phyloP scores from a whole-genome alignment of 2,888 invertebrate species.

The Gryllus longicercus region DNA sequence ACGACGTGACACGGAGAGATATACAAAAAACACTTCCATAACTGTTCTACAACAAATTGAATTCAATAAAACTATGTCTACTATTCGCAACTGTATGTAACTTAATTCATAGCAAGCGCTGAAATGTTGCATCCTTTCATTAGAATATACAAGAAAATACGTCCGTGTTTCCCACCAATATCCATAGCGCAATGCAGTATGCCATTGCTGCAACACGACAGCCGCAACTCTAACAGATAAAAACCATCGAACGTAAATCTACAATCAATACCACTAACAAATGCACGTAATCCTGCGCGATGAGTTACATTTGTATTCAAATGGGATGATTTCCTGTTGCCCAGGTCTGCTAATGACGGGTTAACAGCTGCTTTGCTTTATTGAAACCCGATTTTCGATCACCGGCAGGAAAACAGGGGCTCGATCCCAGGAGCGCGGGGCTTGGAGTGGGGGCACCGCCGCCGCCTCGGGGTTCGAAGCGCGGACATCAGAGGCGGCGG shows the following conservation, averaged over 20 bases:
- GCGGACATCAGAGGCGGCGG: background rate
- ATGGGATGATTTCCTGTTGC: background rate
- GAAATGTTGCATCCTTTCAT: background rate
- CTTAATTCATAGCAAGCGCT: too few species aligned
- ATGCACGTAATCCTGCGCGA: background rate
- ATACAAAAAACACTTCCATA: too few species aligned
- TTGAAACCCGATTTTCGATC: background rate
- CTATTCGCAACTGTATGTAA: too few species aligned
- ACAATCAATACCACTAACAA: background rate
- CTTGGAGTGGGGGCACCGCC: background rate
- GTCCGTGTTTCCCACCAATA: background rate
- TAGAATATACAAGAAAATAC: background rate
- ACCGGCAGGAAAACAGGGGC: background rate
- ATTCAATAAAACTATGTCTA: too few species aligned
- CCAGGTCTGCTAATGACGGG: background rate
- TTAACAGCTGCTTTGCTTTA: background rate
- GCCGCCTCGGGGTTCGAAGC: background rate
- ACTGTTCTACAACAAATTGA: too few species aligned
- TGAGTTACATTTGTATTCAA: slow-evolving; percentile 17
- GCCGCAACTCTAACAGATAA: background rate
- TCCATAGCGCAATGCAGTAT: background rate
- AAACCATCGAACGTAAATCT: background rate
- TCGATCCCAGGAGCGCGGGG: background rate
- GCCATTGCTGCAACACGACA: background rate
- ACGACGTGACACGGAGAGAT: too few species aligned